Evolutionary conservation across 2,888 invertebrate species (phyloP).

Genomic region (Dione juno): DNA sequence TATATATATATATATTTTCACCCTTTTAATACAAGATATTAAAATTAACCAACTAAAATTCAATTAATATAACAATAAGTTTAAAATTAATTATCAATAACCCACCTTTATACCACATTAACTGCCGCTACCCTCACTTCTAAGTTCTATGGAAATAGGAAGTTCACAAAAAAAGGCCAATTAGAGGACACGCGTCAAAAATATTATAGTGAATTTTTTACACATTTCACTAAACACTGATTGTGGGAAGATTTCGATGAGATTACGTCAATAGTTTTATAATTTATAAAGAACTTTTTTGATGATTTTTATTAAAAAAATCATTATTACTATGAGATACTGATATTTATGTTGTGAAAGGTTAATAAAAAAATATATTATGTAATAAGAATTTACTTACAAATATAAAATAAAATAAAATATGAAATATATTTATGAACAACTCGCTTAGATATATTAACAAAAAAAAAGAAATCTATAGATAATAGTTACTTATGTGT

Average conservation of each 20-base stretch:
- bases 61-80: slow-evolving; percentile 5
- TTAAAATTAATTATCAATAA: slow-evolving; percentile 8
- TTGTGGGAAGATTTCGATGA: slow-evolving; percentile 20
- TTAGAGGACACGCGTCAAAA: slow-evolving; percentile 38
- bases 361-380: no score
- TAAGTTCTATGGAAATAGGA: no score
- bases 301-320: neutral
- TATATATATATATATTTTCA: no score
- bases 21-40: neutral
- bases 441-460: no score
- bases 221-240: slow-evolving; percentile 8
- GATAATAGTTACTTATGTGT: no score
- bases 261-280: slow-evolving; percentile 13
- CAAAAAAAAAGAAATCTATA: no score
- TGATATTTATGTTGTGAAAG: no score
- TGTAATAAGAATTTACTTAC: no score
- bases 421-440: no score
- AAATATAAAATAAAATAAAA: no score
- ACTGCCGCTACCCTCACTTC: neutral
- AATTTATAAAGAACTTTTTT: slow-evolving; percentile 6
- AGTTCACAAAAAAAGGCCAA: slow-evolving; percentile 37
- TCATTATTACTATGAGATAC: neutral
- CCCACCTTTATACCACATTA: slow-evolving; percentile 4
- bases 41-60: slow-evolving; percentile 1
- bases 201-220: slow-evolving; percentile 25